Base-by-base conservation (phyloP, 2,888 invertebrate species). In the Ochropleura plecta region DNA sequence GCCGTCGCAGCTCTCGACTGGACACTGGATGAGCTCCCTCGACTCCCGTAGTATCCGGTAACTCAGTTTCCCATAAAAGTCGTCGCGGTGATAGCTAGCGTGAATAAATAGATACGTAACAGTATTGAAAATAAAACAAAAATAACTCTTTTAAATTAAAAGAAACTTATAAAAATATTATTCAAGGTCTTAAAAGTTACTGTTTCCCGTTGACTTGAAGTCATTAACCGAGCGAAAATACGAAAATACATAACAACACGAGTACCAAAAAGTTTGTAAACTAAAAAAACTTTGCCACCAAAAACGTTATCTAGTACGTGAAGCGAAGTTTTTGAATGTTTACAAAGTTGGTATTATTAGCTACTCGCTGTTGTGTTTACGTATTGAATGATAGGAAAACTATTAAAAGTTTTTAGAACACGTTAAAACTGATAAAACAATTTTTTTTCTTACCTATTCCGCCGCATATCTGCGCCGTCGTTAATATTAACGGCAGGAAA, bases 1-100 rank as follows among this genome's bases (percentile, higher is more conserved):
- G 90, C 98, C 98, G 97, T 98, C 98, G 97, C 98, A 98, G 97
- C 97, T 97, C 92, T 97, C 96, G 89, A 98, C 98, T 83, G 98
- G 98, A 93, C 98, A 98, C 96, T 98, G 98, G 94, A 98, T 97
- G 93, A 98, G 97, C 96, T 98, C 98, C 96, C 97, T 97, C 85
- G 97, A 97, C 93, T 97, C 97, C 92, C 97, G 97, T 91, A 97
- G 97, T 91, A 97, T 96, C 93, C 97, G 97, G 94, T 91, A 94
- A 90, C 91, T 86, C 91, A 93, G 90, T 92, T 93, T 94, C 89
- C 93, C 95, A 90, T 92, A 93, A 94, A 92, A 93, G 87, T 95
- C 95, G 87, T 95, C 95, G 83, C 93, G 94, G 79, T 92, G 92
- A 88, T 91, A 94, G 93, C 94, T 96, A 95, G 86, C 90, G 88